Base-by-base conservation (phyloP, 2,888 invertebrate species). In the Carpatolechia fugitivella region DNA sequence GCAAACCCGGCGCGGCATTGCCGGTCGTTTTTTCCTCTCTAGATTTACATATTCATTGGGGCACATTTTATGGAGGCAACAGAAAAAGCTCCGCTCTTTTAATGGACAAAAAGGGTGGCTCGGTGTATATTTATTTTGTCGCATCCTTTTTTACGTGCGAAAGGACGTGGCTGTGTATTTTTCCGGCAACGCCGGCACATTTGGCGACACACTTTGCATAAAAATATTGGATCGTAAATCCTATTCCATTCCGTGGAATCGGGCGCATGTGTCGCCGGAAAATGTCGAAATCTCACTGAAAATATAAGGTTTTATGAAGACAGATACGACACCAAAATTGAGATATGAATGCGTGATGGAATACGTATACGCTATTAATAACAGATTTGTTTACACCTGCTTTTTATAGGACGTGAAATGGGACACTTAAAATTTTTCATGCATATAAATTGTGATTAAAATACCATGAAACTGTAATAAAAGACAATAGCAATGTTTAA, bases 21-120 rank as follows among this genome's bases (percentile, higher is more conserved):
- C 65, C 66, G 68, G 73, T 64, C 73, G 74, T 81, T 83, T 82
- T 85, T 83, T 80, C 57, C 75, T 72, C 73, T 66, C 72, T 83
- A 83, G 79, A 89, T 90, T 90, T 89, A 89, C 90, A 90, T 90
- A 90, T 90, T 90, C 90, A 90, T 90, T 90, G 89, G 90, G 85
- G 85, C 90, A 84, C 85, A 86, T 86, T 90, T 90, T 90, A 90
- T 87, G 86, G 82, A 69, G 76, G 82, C 80, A 81, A 68, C 79
- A 78, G 78, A 85, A 89, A 88, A 87, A 82, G 76, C 82, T 77
- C 73, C 76, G 83, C 81, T 77, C 78, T 83, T 90, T 89, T 88
- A 85, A 89, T 86, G 87, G 86, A 88, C 88, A 85, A 89, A 90
- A 90, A 90, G 90, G 89, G 88, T 88, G 87, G 80, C 82, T 83